phyloP scores from a whole-genome alignment of 2,888 invertebrate genomes.

The Taenaris catops region DNA sequence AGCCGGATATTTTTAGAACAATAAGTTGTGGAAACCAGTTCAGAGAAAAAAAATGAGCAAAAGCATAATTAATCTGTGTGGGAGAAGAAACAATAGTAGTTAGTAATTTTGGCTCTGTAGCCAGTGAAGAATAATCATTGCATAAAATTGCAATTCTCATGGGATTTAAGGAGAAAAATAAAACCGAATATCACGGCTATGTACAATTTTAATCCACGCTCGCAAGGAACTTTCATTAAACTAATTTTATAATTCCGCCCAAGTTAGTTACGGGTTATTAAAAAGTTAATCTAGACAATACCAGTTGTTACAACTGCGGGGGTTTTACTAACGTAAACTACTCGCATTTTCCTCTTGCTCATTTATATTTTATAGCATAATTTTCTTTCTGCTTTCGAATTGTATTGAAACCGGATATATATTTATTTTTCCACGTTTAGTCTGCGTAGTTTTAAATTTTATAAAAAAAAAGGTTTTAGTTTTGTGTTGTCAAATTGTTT shows the following conservation, averaged over 20 bases:
- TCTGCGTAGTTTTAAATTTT: too few species aligned
- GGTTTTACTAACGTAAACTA: conserved; percentile 4
- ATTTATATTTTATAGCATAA: conserved; percentile 3
- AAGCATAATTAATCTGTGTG: too few species aligned
- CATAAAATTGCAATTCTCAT: conserved; percentile 4
- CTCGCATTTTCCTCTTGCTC: neutral
- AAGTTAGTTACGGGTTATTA: conserved; percentile 11
- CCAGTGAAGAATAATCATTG: too few species aligned
- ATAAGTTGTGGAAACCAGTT: too few species aligned
- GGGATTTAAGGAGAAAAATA: conserved; percentile 8
- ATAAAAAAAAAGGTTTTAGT: too few species aligned
- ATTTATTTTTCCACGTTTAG: too few species aligned
- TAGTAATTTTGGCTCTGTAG: too few species aligned
- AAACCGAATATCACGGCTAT: neutral
- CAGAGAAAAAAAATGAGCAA: too few species aligned
- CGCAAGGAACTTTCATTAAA: conserved; percentile 8
- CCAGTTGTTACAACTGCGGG: conserved; percentile 8
- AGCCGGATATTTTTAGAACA: too few species aligned
- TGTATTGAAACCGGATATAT: too few species aligned
- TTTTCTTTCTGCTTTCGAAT: conserved; percentile 3
- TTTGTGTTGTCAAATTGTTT: too few species aligned
- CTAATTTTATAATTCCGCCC: conserved; percentile 10
- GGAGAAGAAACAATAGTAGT: too few species aligned
- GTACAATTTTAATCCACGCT: conserved; percentile 7
- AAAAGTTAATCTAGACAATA: conserved; percentile 13